These are phyloP conservation scores for Trachemys scripta DNA, from an alignment of 2,113 vertebrate species.

Conservation along the genomic window DNA sequence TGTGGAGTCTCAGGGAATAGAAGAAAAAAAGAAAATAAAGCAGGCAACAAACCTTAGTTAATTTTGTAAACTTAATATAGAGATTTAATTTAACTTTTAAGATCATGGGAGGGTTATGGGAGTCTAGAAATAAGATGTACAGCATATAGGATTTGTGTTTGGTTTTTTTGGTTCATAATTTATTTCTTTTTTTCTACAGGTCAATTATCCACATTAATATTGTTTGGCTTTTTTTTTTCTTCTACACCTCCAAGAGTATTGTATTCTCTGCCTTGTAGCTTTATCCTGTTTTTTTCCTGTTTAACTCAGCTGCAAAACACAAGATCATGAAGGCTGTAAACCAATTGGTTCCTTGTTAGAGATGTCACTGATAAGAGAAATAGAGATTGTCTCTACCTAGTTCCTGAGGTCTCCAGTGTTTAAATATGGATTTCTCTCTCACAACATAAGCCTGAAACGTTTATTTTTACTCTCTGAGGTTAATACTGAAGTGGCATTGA, in stretches of 20 bases:
- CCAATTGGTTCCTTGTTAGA: background rate
- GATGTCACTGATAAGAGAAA: background rate
- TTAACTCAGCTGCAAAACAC: background rate
- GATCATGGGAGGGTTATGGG: background rate
- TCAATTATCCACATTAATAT: background rate
- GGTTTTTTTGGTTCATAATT: background rate
- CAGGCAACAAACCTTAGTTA: background rate
- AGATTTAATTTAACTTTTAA: background rate
- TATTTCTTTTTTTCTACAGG: background rate
- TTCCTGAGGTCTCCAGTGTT: background rate
- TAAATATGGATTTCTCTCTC: background rate
- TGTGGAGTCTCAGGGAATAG: background rate
- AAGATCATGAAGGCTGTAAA: background rate
- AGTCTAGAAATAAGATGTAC: background rate
- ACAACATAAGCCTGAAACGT: slow-evolving; percentile 1
- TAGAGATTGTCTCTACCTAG: background rate
- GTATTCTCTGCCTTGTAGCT: background rate
- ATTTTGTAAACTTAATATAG: background rate
- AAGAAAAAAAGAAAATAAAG: no score
- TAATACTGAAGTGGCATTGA: slow-evolving; percentile 13
- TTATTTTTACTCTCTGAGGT: slow-evolving; percentile 66
- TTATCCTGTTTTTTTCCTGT: background rate
- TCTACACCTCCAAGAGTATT: background rate
- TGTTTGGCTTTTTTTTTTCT: background rate
- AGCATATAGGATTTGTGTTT: background rate